Evolutionary conservation across 2,797 vertebrate genomes (phyloP), one percentile per base, ranked within the genome.

Genomic region (Agapornis canus): DNA sequence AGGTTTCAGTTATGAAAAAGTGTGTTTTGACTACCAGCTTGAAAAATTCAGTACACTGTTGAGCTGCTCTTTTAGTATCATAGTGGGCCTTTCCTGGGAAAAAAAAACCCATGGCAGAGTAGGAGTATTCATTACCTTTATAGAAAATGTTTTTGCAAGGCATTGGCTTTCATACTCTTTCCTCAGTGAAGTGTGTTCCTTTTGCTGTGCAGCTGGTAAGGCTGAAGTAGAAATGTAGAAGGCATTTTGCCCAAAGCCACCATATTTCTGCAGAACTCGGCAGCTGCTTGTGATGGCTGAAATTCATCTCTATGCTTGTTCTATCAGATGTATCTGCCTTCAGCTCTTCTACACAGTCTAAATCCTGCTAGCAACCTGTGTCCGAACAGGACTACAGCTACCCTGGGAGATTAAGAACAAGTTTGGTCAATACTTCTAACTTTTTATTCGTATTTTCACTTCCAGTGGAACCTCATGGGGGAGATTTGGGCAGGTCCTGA

Each of bases 41-140:
- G 13, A 23, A n/a, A 63, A 75, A 17, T 9, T 3, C 14, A 22
- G 2, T 22, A 1, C 6, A 0, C 43, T 0, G 2, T 13, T 42
- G 17, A 49, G 69, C 49, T 37, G 14, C 37, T 18, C 64, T 65
- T 79, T 80, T 15, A 27, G 51, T 14, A 59, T 26, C 47, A 23
- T 32, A 17, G 39, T 20, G 32, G 29, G 56, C 27, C 61, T 83
- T 31, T 56, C 13, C 31, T 57, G 21, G 43, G 5, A 0, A 1
- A 1, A 21, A 17, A n/a, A 12, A 65, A 6, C 16, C 11, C 22
- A 5, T 3, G 4, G 42, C 27, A 37, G 29, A 80, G n/a, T 39
- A 37, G 14, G 51, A 40, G 8, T 73, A 23, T 32, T 10, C 10
- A 31, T 32, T 73, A 13, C 27, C 51, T 37, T 35, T n/a, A 19